A percentile compares a stretch with the other conserved stretches of the same genome.
phyloP scores from a whole-genome alignment of 2,797 vertebrate species.

The Alfaro cultratus region DNA sequence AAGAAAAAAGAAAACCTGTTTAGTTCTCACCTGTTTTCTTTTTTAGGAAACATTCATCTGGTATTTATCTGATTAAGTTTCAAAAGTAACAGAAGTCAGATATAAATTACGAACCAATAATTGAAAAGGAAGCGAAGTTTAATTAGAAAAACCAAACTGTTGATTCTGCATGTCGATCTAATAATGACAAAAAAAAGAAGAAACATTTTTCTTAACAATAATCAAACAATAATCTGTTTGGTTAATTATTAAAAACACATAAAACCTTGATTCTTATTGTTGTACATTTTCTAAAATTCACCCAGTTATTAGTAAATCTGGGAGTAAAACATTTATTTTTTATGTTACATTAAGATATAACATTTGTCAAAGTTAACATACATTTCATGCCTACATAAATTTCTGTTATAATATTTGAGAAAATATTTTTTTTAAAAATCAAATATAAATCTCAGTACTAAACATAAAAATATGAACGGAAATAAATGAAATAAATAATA shows the following conservation, averaged over 20 bases:
- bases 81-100: not conserved
- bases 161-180: not conserved
- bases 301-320: not conserved
- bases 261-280: not conserved
- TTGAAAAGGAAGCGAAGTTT: not conserved
- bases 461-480: not conserved
- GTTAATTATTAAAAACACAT: not conserved
- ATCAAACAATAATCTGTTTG: not conserved
- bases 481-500: too few species aligned
- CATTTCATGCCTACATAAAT: not conserved
- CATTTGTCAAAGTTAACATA: not conserved
- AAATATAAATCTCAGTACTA: not conserved
- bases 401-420: not conserved
- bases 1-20: not conserved
- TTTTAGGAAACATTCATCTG: not conserved
- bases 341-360: not conserved
- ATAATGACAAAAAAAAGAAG: not conserved
- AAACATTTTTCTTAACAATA: not conserved
- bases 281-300: not conserved
- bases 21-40: not conserved
- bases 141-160: not conserved
- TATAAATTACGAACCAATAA: not conserved
- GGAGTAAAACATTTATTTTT: not conserved
- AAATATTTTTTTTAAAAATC: not conserved
- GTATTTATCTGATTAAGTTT: not conserved